A percentile compares a stretch with the other conserved stretches of the same genome.
These are phyloP conservation scores for Macrotrachela quadricornifera DNA, from an alignment of 1,140 invertebrate genomes.

Conservation along the genomic window DNA sequence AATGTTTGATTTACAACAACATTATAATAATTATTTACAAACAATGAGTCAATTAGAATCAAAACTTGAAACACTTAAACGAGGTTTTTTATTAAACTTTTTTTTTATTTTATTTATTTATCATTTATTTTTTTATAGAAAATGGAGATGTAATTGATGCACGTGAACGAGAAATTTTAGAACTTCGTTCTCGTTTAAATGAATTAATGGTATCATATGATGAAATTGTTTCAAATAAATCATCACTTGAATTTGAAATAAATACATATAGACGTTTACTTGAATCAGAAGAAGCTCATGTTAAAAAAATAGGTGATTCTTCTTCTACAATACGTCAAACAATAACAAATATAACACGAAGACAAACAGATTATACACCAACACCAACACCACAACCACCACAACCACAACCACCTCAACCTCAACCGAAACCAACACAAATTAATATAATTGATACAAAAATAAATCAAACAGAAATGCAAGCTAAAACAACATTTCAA, in stretches of 20 bases:
- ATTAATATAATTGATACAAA: no score
- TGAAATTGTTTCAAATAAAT: slow-evolving; percentile 29
- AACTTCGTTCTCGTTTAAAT: slow-evolving; percentile 25
- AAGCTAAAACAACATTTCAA: slow-evolving; percentile 36
- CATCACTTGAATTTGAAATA: slow-evolving; percentile 26
- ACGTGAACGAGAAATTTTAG: slow-evolving; percentile 20
- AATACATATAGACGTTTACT: slow-evolving; percentile 26
- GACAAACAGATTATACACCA: background rate
- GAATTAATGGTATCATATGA: slow-evolving; percentile 28
- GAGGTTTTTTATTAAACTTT: no score
- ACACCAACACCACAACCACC: no score
- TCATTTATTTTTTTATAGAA: background rate
- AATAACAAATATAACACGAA: background rate
- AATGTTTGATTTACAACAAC: no score
- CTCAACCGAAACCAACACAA: no score
- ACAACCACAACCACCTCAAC: no score
- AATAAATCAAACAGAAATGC: slow-evolving; percentile 32
- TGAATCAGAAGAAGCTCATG: slow-evolving; percentile 15
- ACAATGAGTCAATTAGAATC: no score
- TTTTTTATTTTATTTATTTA: no score
- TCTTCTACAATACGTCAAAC: background rate
- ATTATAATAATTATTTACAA: no score
- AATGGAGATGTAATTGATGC: slow-evolving; percentile 21
- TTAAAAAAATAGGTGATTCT: background rate
- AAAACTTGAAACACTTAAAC: no score